Evolutionary conservation across 2,888 invertebrate genomes (phyloP), one percentile per base, ranked within the genome.

Genomic region (Netelia fuscicornis): DNA sequence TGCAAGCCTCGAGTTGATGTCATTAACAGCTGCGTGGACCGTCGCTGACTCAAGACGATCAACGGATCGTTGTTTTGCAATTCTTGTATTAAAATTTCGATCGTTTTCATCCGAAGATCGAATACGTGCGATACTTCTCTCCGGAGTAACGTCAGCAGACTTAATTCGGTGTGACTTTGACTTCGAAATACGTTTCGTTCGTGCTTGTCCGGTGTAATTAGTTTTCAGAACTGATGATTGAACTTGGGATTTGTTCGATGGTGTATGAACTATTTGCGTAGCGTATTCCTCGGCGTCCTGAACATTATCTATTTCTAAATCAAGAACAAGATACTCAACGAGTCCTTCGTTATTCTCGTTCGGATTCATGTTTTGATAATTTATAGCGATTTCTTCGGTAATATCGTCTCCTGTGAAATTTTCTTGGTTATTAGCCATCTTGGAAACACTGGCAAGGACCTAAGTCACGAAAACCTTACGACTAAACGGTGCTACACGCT

Each of bases 321-420:
- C 87, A 5, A 87, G 79, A 58, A 88, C 89, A 8, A 89, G 79
- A 76, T 87, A 88, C 68, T 89, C 87, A 17, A 83, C 79, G 11
- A 81, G 76, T 17, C 48, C 86, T 42, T 86, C 84, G 25, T 85
- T 84, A 1, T 80, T 76, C 0, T 82, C 76, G 62, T 77, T 54
- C 9, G 52, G 25, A 30, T 58, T 52, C 20, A 83, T 42, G n/a
- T 2, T 52, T 6, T 42, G 78, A 64, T 79, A 79, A 62, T 37
- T 68, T 1, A 20, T 10, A 37, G 60, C 58, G 6, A 81, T 76
- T 11, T 70, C 77, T 11, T 78, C 83, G n/a, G 64, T 62, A 10
- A 64, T 75, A 13, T 83, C 75, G 42, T 83, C 75, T 6, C 42
- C 44, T 20, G 54, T 64, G 3, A 78, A 42, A 52, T 81, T 72